Evolutionary conservation across 2,888 invertebrate genomes (phyloP), one percentile per base, ranked within the genome.

Genomic region (Microplitis deprimator): DNA sequence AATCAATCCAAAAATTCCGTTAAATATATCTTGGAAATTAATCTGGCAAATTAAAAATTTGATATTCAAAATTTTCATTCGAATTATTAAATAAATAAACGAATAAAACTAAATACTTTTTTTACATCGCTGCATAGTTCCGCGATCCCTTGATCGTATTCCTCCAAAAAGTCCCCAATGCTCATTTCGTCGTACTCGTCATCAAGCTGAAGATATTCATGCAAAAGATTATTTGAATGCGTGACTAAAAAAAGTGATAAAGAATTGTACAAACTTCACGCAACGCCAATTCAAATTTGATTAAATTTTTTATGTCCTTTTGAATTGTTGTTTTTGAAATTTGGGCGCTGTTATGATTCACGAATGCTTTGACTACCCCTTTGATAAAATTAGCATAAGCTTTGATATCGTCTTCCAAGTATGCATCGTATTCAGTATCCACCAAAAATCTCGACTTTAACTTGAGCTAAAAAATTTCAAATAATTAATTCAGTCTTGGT

Each of bases 211-310:
- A 67, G 67, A 41, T 29, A 29, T 3, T 29, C 3, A 29, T 29
- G 29, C 29, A 29, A 29, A 29, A 29, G 29, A 29, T 29, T 29
- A 29, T 29, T 29, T 4, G 29, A 29, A 29, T 29, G 3, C 4
- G 29, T 29, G 29, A 29, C 29, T 4, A 4, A 4, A 29, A 29
- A 29, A 29, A 4, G 29, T 29, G 29, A 29, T 29, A 4, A 29
- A 29, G 20, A 29, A 29, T 29, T 3, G n/a, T 17, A n/a, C 50
- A 6, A 8, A 82, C 81, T 74, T 68, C 29, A 16, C 68, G 75
- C n/a, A 82, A 50, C 71, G 68, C 16, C 41, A 77, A 68, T 20
- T 85, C 82, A 50, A 86, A 86, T 5, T 82, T 29, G 5, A 85
- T 59, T 60, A 86, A 64, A 17, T 84, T 81, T 6, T 79, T 41